These are phyloP conservation scores for Augiades crinisus DNA, from an alignment of 2,888 invertebrate species.

Conservation along the genomic window DNA sequence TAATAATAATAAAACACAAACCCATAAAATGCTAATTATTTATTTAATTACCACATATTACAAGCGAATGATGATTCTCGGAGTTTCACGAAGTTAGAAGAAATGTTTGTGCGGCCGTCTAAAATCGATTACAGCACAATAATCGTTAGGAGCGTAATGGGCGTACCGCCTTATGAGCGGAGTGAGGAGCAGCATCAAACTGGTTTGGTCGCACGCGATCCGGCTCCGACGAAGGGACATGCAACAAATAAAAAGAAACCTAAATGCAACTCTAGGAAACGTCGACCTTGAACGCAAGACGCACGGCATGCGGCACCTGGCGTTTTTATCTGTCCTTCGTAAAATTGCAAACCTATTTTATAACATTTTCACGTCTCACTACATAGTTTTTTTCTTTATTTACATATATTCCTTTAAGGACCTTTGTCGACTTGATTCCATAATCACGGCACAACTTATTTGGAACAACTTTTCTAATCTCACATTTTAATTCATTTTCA, in stretches of 20 bases:
- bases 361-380: slow-evolving; percentile 46
- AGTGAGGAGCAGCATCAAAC: slow-evolving; percentile 69
- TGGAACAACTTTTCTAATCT: too few relatives aligned
- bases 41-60: background rate
- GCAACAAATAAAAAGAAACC: slow-evolving; percentile 80
- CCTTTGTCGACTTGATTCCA: too few relatives aligned
- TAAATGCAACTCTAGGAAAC: slow-evolving; percentile 80
- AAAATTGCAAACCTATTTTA: slow-evolving; percentile 71
- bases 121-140: slow-evolving; percentile 16
- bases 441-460: too few relatives aligned
- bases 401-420: too few relatives aligned
- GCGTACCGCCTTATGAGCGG: slow-evolving; percentile 61
- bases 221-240: slow-evolving; percentile 66
- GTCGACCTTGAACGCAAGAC: slow-evolving; percentile 77
- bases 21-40: background rate
- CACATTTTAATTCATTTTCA: too few relatives aligned
- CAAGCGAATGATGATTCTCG: background rate
- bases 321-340: slow-evolving; percentile 76
- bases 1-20: background rate
- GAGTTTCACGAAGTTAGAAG: background rate
- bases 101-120: background rate
- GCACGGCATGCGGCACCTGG: slow-evolving; percentile 78
- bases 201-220: slow-evolving; percentile 77
- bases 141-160: slow-evolving; percentile 46
- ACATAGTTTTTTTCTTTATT: slow-evolving; percentile 1